These are phyloP conservation scores for Bembecia ichneumoniformis DNA, from an alignment of 2,888 invertebrate genomes.

Conservation along the genomic window DNA sequence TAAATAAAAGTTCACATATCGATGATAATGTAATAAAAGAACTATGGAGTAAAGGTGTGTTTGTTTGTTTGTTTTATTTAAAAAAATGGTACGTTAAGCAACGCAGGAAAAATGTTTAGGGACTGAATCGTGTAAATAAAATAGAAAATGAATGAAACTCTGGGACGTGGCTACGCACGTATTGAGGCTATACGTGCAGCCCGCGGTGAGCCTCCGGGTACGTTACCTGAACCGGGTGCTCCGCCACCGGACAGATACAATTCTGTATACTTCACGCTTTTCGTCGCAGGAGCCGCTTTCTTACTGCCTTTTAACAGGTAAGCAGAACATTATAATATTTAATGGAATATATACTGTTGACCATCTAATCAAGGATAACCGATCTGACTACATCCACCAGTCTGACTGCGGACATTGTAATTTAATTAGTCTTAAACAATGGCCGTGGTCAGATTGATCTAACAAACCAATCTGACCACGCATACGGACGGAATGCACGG, in stretches of 20 bases:
- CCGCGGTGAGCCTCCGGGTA: constrained; percentile 50
- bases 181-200: constrained; percentile 72
- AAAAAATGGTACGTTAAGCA: constrained; percentile 7
- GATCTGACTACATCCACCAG: too few relatives aligned
- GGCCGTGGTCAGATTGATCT: too few relatives aligned
- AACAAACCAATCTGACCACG: too few relatives aligned
- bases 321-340: not conserved
- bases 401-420: too few relatives aligned
- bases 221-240: constrained; percentile 62
- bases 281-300: constrained; percentile 91
- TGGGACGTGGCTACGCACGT: constrained; percentile 77
- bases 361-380: too few relatives aligned
- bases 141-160: constrained; percentile 74
- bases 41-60: not conserved
- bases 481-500: too few relatives aligned
- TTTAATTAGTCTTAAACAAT: too few relatives aligned
- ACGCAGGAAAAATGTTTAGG: constrained; percentile 8
- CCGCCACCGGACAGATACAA: constrained; percentile 81
- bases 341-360: too few relatives aligned
- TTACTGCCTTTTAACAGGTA: constrained; percentile 93
- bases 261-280: constrained; percentile 80
- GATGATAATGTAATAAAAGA: not conserved
- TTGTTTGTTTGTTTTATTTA: not conserved
- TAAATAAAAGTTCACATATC: not conserved
- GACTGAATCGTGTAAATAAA: constrained; percentile 4